These are phyloP conservation scores for Dolichotis patagonum DNA, from an alignment of 2,113 vertebrate species.

Conservation along the genomic window DNA sequence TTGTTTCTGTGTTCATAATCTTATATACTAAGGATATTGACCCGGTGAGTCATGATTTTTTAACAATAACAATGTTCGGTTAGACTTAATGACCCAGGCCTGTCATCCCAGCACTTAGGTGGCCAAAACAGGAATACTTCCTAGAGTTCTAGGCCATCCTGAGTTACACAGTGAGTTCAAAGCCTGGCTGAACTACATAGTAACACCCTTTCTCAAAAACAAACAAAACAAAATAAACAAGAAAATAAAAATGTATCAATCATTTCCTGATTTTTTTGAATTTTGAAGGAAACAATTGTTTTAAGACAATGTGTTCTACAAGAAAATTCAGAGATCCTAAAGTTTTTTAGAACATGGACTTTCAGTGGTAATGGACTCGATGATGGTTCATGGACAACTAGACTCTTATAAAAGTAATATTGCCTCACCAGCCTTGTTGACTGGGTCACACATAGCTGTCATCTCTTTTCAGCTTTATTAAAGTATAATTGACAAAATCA, in stretches of 20 bases:
- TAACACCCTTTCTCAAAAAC: neutral
- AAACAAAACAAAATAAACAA: neutral
- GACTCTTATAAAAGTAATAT: neutral
- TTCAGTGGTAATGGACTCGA: neutral
- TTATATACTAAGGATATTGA: neutral
- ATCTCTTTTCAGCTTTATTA: neutral
- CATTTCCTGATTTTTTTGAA: neutral
- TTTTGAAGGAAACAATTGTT: neutral
- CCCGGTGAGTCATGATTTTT: neutral
- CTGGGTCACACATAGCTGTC: neutral
- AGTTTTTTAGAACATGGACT: neutral
- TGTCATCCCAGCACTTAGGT: neutral
- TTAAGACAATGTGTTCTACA: neutral
- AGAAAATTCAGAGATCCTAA: neutral
- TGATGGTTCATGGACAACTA: neutral
- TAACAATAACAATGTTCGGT: neutral
- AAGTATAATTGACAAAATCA: neutral
- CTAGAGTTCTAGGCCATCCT: neutral
- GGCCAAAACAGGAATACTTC: neutral
- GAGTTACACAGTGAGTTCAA: neutral
- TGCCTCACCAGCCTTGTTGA: neutral
- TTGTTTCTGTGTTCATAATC: neutral
- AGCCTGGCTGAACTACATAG: neutral
- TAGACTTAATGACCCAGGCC: neutral
- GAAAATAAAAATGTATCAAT: neutral